phyloP scores from a whole-genome alignment of 2,888 invertebrate genomes.

The Ariolimax columbianus region DNA sequence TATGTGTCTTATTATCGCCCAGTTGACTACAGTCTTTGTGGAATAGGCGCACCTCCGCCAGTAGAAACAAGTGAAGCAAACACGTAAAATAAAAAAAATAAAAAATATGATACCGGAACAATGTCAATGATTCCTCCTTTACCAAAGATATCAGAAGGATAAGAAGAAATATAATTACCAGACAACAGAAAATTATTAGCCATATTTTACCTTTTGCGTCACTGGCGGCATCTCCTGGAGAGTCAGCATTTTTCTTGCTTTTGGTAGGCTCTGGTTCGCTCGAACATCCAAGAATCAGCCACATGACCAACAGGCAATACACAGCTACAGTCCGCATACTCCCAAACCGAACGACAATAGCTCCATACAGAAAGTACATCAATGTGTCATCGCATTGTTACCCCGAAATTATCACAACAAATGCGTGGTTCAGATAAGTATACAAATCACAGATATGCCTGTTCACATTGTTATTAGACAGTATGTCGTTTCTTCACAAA shows the following conservation, averaged over 20 bases:
- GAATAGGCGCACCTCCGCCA: too few species aligned
- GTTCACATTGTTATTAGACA: neutral
- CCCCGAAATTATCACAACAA: neutral
- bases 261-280: conserved; percentile 18
- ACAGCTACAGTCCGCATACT: conserved; percentile 33
- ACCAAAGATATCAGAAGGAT: too few species aligned
- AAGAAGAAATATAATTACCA: too few species aligned
- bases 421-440: too few species aligned
- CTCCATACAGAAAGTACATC: conserved; percentile 31
- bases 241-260: neutral
- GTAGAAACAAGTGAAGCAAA: too few species aligned
- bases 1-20: too few species aligned
- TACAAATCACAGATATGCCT: neutral
- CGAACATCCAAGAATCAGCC: conserved; percentile 28
- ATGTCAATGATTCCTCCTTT: too few species aligned
- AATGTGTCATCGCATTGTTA: conserved; percentile 13
- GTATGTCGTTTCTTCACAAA: neutral
- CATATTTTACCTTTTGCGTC: conserved; percentile 17
- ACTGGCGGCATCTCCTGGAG: neutral
- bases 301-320: conserved; percentile 36
- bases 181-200: too few species aligned
- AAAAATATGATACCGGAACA: too few species aligned
- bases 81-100: too few species aligned
- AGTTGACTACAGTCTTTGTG: too few species aligned
- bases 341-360: conserved; percentile 22